These are phyloP conservation scores for Phasia obesa DNA, from an alignment of 2,888 invertebrate species.

Conservation along the genomic window DNA sequence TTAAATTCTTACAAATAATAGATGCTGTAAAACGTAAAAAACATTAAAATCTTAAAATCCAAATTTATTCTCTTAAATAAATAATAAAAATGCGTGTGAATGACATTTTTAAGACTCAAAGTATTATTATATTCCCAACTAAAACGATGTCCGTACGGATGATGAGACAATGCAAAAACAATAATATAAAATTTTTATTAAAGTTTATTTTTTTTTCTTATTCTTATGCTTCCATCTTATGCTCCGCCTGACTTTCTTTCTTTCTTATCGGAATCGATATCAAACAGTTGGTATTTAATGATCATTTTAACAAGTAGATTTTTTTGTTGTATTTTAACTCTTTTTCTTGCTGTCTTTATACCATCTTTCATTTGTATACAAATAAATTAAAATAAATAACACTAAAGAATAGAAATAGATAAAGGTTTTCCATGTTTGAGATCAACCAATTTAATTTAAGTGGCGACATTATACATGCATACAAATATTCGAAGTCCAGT, in stretches of 20 bases:
- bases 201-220: conserved; percentile 15
- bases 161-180: conserved; percentile 43
- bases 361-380: conserved; percentile 2
- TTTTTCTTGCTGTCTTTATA: conserved; percentile 29
- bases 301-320: conserved; percentile 63
- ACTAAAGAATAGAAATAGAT: conserved; percentile 49
- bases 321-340: too few species aligned
- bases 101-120: not conserved
- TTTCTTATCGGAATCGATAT: conserved; percentile 56
- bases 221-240: not conserved
- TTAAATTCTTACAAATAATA: conserved; percentile 50
- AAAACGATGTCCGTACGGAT: not conserved
- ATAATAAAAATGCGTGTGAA: conserved; percentile 1
- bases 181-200: conserved; percentile 22
- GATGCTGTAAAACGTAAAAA: not conserved
- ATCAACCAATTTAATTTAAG: conserved; percentile 55
- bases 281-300: conserved; percentile 61
- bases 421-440: conserved; percentile 56
- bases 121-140: not conserved
- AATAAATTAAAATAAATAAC: conserved; percentile 19
- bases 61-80: conserved; percentile 31
- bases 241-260: not conserved
- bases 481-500: not conserved
- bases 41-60: conserved; percentile 2
- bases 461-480: conserved; percentile 51